Conservation (phyloP, 2,888 invertebrate genomes). For the Kuschelorhynchus macadamiae region DNA sequence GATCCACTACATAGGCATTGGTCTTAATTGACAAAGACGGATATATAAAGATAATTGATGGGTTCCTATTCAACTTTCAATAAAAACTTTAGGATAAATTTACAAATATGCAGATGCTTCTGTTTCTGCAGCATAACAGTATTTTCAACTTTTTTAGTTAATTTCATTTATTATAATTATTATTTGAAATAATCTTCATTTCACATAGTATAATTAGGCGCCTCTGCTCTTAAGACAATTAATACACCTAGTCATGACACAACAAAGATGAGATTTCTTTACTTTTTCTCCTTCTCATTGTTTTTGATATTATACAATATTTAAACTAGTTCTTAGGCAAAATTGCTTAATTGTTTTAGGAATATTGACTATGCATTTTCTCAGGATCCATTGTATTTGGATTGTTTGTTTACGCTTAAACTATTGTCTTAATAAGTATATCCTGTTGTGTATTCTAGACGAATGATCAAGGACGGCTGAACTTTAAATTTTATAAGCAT, state of each 20-base stretch:
- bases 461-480: slow-evolving; percentile 10
- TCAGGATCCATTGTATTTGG: slow-evolving; percentile 1
- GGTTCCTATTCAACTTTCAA: too few relatives aligned
- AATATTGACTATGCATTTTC: slow-evolving; percentile 1
- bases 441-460: slow-evolving; percentile 15
- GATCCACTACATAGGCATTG: too few relatives aligned
- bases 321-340: background rate
- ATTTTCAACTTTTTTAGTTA: too few relatives aligned
- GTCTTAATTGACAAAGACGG: too few relatives aligned
- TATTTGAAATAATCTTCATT: too few relatives aligned
- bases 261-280: background rate
- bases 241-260: background rate
- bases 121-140: too few relatives aligned
- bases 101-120: too few relatives aligned
- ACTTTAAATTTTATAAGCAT: background rate
- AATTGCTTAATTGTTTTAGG: slow-evolving; percentile 3
- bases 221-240: background rate
- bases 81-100: too few relatives aligned
- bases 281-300: background rate
- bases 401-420: slow-evolving; percentile 1
- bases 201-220: too few relatives aligned
- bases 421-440: slow-evolving; percentile 7
- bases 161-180: too few relatives aligned
- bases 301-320: slow-evolving; percentile 2
- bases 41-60: too few relatives aligned